Base-by-base conservation (phyloP, 1,140 invertebrate genomes). In the Caenorhabditis latens region DNA sequence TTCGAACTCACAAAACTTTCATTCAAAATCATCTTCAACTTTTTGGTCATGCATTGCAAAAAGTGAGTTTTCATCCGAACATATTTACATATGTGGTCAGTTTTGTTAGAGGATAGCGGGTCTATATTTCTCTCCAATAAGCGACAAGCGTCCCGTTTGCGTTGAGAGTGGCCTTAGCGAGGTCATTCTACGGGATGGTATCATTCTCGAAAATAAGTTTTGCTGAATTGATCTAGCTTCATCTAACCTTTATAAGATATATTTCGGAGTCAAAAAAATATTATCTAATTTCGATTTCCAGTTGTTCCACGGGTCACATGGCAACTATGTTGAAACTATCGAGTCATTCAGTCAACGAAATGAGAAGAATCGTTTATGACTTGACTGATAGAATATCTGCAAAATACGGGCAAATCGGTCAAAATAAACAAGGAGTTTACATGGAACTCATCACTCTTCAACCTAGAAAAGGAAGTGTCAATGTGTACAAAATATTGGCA, bases 11-110 rank as follows among this genome's bases (percentile, higher is more conserved):
- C 71, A 9, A 79, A 79, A n/a, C n/a, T 79, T 2, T 24, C 71
- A 4, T 79, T 79, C n/a, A 50, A 50, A 79, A 79, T n/a, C 5
- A 50, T 79, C 7, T 79, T 79, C 46, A 79, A 42, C n/a, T 48
- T 79, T 79, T 24, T 79, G 19, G 42, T 79, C 21, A 79, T 79
- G 71, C 71, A 79, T 24, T 50, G 46, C 11, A 79, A 79, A 79
- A 79, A 50, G 71, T 79, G 14, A 50, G 71, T 79, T 21, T 40
- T 9, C 3, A 14, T 16, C 50, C 50, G 16, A 14, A 14, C 5
- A 53, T 50, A 11, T 14, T 53, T 11, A n/a, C n/a, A n/a, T n/a
- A 53, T 3, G 16, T 11, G 5, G 9, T 16, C 50, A 14, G 2
- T 53, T 16, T 11, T 53, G 50, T 53, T 53, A 3, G 1, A 53